Base-by-base conservation (phyloP, 1,140 invertebrate species). In the Hylyphantes graminicola region DNA sequence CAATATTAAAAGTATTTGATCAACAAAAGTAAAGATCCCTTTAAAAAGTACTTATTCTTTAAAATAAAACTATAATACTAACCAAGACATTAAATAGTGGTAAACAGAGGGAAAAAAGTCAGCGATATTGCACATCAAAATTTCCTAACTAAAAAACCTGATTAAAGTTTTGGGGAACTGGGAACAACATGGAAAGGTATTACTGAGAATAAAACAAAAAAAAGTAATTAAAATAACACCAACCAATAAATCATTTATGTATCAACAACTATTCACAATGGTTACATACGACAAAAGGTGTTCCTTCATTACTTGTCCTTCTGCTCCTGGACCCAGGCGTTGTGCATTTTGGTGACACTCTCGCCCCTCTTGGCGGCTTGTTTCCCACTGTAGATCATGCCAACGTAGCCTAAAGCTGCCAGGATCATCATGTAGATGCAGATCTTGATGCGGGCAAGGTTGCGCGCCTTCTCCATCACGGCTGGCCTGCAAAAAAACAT, bases 381-480 rank as follows among this genome's bases (percentile, higher is more conserved):
- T 19, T 86, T 87, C 0, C 85, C 85, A 35, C 65, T 67, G 48
- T 79, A 61, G n/a, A 83, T 19, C 67, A 83, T 80, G 8, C 17
- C 19, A 53, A 84, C 51, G 35, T 76, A 78, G 7, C 63, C 79
- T 54, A 68, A 11, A 5, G 51, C 81, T n/a, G 86, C 73, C 4
- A 87, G 12, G 9, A 75, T 12, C 19, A 68, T 75, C 15, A 87
- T 50, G 8, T 57, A 7, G 7, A 87, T 85, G 57, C 53, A 72
- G 12, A 83, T 9, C 53, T 82, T 82, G 35, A 87, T 82, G 15
- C 86, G 64, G 61, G 86, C 75, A 35, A 67, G 55, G 35, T 87
- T 77, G 12, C 82, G 57, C 48, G 85, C 81, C 50, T 72, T 57
- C 17, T 81, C 63, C 86, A 87, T 87, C 57, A 81, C 75, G 21